Conservation (phyloP, 1,140 invertebrate genomes). For the Polyergus mexicanus region DNA sequence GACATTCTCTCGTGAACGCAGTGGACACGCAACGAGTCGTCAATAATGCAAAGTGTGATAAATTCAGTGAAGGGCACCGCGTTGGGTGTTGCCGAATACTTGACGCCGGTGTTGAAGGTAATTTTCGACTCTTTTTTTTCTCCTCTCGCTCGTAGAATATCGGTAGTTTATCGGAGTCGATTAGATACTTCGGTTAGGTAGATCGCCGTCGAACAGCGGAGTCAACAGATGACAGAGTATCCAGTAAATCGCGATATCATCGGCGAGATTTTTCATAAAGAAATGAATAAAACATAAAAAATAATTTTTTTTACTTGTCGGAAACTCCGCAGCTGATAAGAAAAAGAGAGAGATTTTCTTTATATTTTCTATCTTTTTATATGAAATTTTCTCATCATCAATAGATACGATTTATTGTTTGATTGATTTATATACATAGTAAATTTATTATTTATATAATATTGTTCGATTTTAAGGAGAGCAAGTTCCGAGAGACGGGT, state of each 20-base stretch:
- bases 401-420: neutral
- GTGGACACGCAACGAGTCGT: neutral
- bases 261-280: neutral
- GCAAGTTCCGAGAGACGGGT: conserved; percentile 99
- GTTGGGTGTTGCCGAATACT: conserved; percentile 97
- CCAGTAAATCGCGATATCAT: neutral
- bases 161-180: neutral
- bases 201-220: neutral
- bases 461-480: conserved; percentile 90
- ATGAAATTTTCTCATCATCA: neutral
- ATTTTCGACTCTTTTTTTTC: conserved; percentile 19
- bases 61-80: conserved; percentile 98
- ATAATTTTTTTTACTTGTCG: neutral
- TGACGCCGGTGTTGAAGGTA: conserved; percentile 98
- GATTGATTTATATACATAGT: conserved; percentile 31
- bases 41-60: conserved; percentile 96
- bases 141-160: neutral
- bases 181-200: conserved; percentile 19
- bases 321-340: neutral
- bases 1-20: neutral
- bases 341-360: too few species aligned
- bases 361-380: conserved; percentile 12
- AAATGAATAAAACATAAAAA: neutral
- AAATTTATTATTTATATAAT: conserved; percentile 2
- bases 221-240: neutral